Evolutionary conservation across 2,888 invertebrate genomes (phyloP).

Genomic region (Xiphydria camelus): DNA sequence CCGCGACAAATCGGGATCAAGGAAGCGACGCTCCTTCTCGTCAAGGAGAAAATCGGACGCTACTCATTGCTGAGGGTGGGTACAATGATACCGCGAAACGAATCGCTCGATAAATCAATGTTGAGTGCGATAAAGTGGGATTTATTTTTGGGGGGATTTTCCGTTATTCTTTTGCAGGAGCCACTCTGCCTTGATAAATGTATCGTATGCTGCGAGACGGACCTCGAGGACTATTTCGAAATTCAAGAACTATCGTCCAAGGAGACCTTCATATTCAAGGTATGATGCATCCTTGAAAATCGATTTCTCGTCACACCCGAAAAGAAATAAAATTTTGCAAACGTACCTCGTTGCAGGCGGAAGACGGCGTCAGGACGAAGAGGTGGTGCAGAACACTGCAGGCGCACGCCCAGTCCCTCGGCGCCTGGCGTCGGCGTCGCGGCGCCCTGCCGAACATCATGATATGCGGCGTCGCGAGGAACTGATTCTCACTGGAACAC

Average conservation of each 20-base stretch:
- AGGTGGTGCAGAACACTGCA: slow-evolving; percentile 90
- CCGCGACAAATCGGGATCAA: slow-evolving; percentile 77
- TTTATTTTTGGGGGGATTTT: slow-evolving; percentile 7
- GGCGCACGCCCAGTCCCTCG: slow-evolving; percentile 88
- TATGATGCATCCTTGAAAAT: slow-evolving; percentile 52
- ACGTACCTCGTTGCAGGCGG: slow-evolving; percentile 69
- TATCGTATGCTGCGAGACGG: slow-evolving; percentile 87
- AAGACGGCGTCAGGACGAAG: slow-evolving; percentile 82
- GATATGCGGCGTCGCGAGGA: slow-evolving; percentile 73
- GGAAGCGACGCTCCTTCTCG: slow-evolving; percentile 84
- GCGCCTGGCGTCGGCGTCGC: slow-evolving; percentile 88
- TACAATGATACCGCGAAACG: too few relatives aligned
- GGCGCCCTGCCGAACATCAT: slow-evolving; percentile 96
- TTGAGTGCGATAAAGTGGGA: neutral
- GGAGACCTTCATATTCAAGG: slow-evolving; percentile 94
- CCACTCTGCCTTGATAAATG: slow-evolving; percentile 90
- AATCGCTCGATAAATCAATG: too few relatives aligned
- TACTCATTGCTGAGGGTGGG: slow-evolving; percentile 77
- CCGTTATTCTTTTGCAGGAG: slow-evolving; percentile 64
- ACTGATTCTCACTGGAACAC: slow-evolving; percentile 6
- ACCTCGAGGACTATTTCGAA: slow-evolving; percentile 93
- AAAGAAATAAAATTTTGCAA: neutral
- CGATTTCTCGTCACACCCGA: neutral
- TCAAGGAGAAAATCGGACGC: slow-evolving; percentile 88
- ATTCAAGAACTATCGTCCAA: slow-evolving; percentile 90